These are phyloP conservation scores for Seriola aureovittata DNA, from an alignment of 2,113 vertebrate genomes.

Conservation along the genomic window DNA sequence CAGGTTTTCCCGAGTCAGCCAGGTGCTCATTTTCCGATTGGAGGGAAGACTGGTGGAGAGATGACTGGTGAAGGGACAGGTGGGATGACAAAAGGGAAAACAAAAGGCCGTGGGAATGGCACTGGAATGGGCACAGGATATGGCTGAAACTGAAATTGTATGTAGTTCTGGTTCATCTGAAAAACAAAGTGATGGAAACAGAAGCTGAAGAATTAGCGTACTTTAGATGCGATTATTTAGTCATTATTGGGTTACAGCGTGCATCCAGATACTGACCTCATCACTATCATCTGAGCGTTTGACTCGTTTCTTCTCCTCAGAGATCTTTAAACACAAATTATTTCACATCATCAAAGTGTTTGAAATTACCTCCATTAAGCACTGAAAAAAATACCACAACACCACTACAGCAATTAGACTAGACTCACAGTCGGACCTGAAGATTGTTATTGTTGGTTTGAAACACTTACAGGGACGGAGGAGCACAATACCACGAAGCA, in stretches of 20 bases:
- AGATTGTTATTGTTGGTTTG: not conserved
- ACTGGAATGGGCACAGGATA: not conserved
- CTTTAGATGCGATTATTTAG: not conserved
- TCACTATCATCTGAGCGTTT: conserved; percentile 45
- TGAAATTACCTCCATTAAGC: not conserved
- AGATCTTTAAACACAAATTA: conserved; percentile 4
- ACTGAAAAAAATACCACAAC: not conserved
- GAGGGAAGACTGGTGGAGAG: not conserved
- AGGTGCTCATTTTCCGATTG: not conserved
- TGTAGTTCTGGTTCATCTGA: not conserved
- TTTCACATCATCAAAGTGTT: not conserved
- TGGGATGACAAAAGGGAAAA: not conserved
- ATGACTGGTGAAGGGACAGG: not conserved
- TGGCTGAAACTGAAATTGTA: not conserved
- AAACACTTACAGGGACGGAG: conserved; percentile 39
- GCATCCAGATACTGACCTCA: conserved; percentile 31
- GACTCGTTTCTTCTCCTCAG: conserved; percentile 9
- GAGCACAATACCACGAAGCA: conserved; percentile 37
- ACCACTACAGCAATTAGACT: not conserved
- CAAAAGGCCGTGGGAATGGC: not conserved
- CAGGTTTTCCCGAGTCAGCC: not conserved
- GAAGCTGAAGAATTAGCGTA: not conserved
- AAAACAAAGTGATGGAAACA: not conserved
- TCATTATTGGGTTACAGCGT: not conserved
- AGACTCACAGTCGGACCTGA: too few relatives aligned